Evolutionary conservation across 92 coral and sea anemone species (phyloP).

Genomic region (Phenganax marumi): DNA sequence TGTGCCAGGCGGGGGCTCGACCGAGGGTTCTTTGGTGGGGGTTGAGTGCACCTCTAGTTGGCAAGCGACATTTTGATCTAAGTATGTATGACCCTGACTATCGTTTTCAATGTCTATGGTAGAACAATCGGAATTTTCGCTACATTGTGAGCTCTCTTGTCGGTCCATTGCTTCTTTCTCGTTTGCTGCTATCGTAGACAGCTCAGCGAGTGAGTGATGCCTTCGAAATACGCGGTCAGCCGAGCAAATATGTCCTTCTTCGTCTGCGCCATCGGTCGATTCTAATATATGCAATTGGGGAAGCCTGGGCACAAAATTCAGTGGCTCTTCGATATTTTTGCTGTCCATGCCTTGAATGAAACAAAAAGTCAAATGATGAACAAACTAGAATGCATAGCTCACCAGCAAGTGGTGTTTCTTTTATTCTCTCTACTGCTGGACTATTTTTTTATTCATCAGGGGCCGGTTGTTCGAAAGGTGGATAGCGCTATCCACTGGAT

Average conservation of each 20-base stretch:
- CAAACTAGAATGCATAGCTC: neutral
- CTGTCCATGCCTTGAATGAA: conserved; percentile 25
- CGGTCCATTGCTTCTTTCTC: conserved; percentile 48
- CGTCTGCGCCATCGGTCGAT: conserved; percentile 22
- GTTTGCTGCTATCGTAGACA: conserved; percentile 68
- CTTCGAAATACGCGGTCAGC: conserved; percentile 59
- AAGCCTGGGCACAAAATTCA: conserved; percentile 17
- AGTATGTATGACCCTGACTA: conserved; percentile 11
- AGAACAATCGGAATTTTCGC: conserved; percentile 25
- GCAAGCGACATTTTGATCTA: neutral
- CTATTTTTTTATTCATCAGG: too few species aligned
- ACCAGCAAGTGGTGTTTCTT: neutral
- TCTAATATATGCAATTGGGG: neutral
- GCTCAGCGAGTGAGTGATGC: conserved; percentile 84
- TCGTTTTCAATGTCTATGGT: conserved; percentile 32
- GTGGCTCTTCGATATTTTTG: neutral
- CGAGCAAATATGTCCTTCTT: conserved; percentile 50
- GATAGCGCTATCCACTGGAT: too few species aligned
- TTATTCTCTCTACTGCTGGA: too few species aligned
- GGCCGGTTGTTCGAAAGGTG: too few species aligned
- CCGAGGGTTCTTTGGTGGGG: conserved; percentile 66
- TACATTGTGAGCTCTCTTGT: conserved; percentile 17
- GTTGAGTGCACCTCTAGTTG: conserved; percentile 63
- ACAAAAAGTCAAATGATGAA: neutral
- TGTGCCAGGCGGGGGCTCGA: conserved; percentile 39